Evolutionary conservation across 2,888 invertebrate species (phyloP), one percentile per base, ranked within the genome.

Genomic region (Oithona nana): DNA sequence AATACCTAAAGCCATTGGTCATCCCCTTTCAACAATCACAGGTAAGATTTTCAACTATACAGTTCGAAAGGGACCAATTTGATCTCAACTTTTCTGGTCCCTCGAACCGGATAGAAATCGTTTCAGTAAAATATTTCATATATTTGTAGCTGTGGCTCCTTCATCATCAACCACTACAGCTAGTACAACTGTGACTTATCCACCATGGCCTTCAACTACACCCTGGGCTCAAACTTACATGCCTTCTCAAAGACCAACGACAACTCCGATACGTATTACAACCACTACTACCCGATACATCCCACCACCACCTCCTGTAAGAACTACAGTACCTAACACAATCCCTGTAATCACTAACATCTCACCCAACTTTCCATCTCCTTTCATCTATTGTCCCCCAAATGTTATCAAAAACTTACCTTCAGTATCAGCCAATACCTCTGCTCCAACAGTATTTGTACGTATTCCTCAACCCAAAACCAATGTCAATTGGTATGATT

Each of bases 351-450:
- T 11, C 8, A 6, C 39, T 39, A 39, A 11, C 16, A 39, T 39
- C 8, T 11, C 39, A 16, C 39, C 39, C 39, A 6, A 39, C 8
- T 39, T 39, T 39, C 39, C 39, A 16, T 39, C 39, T 39, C 78
- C 81, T 24, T 80, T 76, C 67, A 81, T 83, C 65, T 78, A 77
- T 67, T 83, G 83, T 68, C 82, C 83, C 0, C 75, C 77, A 54
- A 78, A 80, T 68, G 74, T 82, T 50, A 78, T 76, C 30, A 77
- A 80, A 39, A 75, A 77, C 56, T 73, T 83, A 55, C 76, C 76
- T 49, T 69, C 73, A 24, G 75, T 77, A 49, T 39, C 39, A 39
- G 8, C 39, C 6, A 39, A 39, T 39, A 39, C 39, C 6, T 39
- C 39, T 39, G 74, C 76, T 66, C 72, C 71, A 49, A 72, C 74